These are phyloP conservation scores for Cosmopolites sordidus DNA, from an alignment of 2,888 invertebrate genomes.

Conservation along the genomic window DNA sequence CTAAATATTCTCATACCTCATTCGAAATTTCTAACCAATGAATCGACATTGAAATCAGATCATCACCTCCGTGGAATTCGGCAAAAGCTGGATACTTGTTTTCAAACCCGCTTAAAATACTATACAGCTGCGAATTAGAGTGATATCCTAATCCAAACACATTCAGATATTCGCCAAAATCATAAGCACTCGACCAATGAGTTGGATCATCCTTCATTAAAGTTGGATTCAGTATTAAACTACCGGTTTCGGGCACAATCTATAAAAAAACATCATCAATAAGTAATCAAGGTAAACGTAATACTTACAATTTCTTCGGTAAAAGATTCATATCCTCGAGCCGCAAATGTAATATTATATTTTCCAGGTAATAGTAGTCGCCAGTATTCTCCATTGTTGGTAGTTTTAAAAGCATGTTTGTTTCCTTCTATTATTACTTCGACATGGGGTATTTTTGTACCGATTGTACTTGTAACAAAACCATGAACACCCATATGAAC, in stretches of 20 bases:
- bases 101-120: constrained; percentile 64
- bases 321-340: constrained; percentile 64
- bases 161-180: constrained; percentile 66
- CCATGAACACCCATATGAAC: constrained; percentile 84
- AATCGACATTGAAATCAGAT: constrained; percentile 60
- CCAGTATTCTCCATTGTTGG: constrained; percentile 86
- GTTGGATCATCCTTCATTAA: constrained; percentile 75
- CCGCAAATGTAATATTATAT: constrained; percentile 73
- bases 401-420: constrained; percentile 65
- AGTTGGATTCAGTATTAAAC: constrained; percentile 68
- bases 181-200: constrained; percentile 81
- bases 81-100: constrained; percentile 63
- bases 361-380: constrained; percentile 79
- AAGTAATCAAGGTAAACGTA: background rate
- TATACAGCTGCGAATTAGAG: constrained; percentile 60
- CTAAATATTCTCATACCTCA: constrained; percentile 60
- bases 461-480: constrained; percentile 77
- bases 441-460: constrained; percentile 67
- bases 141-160: constrained; percentile 64
- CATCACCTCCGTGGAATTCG: constrained; percentile 66
- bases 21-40: constrained; percentile 70
- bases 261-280: constrained; percentile 18
- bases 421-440: constrained; percentile 72
- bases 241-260: constrained; percentile 55
- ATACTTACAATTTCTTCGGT: constrained; percentile 54